Evolutionary conservation across 2,797 vertebrate genomes (phyloP), one percentile per base, ranked within the genome.

Genomic region (Enteromius radiatus): DNA sequence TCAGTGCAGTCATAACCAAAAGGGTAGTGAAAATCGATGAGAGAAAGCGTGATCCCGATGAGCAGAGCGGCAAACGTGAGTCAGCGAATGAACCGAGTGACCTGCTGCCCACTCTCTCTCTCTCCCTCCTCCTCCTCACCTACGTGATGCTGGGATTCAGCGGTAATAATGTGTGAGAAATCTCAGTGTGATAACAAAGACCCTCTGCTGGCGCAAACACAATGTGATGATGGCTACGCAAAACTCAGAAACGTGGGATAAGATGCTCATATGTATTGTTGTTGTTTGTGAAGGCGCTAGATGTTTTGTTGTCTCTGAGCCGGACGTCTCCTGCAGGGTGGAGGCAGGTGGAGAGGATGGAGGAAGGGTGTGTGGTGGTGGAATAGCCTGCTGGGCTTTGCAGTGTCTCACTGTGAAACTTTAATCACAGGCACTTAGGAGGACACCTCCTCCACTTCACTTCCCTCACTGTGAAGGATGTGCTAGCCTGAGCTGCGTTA

Each of bases 361-460:
- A 79, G 61, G 69, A 61, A 78, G 80, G 67, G 45, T 36, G 77
- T 61, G 52, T 43, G 36, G 59, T 54, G 49, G 78, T 65, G 28
- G 26, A 65, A 78, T 31, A 54, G 68, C 52, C 56, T 54, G 38
- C 82, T 68, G 81, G 41, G 45, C 49, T 41, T 21, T 56, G 33
- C 26, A 70, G 28, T 41, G 43, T 19, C 70, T 83, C 56, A 70
- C 75, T 86, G 43, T 84, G 67, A 88, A 88, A 82, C 83, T 82
- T 87, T 85, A 86, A 87, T 89, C 81, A 87, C 81, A 81, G 70
- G 75, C 81, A 73, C 86, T 84, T 87, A 82, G 76, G 83, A 83
- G 83, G 68, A 86, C 36, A 77, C 73, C 85, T 86, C 83, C 83
- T 88, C 83, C 73, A 67, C 71, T 75, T 75, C 61, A 67, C 64